These are phyloP conservation scores for Echinometra lucunter DNA, from an alignment of 53 echinoderm and acorn worm species.

Conservation along the genomic window DNA sequence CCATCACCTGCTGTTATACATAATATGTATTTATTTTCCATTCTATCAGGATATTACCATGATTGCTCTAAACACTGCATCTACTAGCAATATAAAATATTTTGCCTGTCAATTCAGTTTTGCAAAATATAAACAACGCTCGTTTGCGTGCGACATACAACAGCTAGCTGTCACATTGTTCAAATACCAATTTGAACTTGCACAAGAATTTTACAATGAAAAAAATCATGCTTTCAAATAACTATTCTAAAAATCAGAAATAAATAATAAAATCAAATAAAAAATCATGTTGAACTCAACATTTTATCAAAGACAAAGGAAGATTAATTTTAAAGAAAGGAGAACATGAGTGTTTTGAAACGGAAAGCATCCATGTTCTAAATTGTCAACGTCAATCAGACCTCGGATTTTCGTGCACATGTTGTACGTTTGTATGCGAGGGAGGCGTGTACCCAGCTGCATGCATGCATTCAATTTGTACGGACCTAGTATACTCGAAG, in stretches of 20 bases:
- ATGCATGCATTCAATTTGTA: too few species aligned
- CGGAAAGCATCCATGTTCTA: background rate
- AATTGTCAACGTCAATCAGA: background rate
- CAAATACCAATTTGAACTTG: background rate
- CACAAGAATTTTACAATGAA: background rate
- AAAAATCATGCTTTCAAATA: background rate
- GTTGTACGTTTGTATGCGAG: background rate
- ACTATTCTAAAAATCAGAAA: background rate
- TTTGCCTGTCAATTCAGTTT: too few species aligned
- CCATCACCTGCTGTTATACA: too few species aligned
- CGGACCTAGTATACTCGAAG: background rate
- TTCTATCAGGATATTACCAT: too few species aligned
- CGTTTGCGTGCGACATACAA: too few species aligned
- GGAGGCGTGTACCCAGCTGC: conserved; percentile 5
- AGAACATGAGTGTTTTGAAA: background rate
- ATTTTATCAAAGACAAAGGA: background rate
- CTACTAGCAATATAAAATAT: too few species aligned
- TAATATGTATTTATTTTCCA: too few species aligned
- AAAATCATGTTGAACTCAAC: too few species aligned
- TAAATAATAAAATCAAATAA: background rate
- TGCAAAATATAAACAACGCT: too few species aligned
- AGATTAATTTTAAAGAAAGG: background rate
- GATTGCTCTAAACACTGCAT: too few species aligned
- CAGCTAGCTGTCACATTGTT: background rate
- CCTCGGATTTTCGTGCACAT: background rate